Evolutionary conservation across 2,888 invertebrate species (phyloP).

Genomic region (Xiphydria camelus): DNA sequence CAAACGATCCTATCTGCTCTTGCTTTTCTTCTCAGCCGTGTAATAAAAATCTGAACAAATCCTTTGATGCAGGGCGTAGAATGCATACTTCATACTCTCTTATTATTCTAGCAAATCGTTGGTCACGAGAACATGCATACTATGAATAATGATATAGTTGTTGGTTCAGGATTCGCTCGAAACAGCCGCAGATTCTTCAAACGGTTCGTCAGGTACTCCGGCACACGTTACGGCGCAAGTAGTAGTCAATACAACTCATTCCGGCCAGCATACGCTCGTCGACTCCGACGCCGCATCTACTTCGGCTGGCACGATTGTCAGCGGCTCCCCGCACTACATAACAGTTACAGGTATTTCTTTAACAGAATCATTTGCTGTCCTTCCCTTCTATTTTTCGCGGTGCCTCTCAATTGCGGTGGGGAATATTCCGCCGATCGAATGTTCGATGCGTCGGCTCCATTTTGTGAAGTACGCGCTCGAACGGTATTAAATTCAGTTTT

Average conservation of each 20-base stretch:
- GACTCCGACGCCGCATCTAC: constrained; percentile 61
- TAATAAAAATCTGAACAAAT: too few relatives aligned
- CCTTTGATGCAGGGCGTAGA: not conserved
- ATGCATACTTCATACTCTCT: not conserved
- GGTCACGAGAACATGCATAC: constrained; percentile 34
- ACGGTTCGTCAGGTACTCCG: constrained; percentile 61
- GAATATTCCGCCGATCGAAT: too few relatives aligned
- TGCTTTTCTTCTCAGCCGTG: too few relatives aligned
- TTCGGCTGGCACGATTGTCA: constrained; percentile 56
- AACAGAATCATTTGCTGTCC: too few relatives aligned
- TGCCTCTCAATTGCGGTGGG: too few relatives aligned
- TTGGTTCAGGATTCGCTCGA: constrained; percentile 59
- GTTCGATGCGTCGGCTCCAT: too few relatives aligned
- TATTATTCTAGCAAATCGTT: constrained; percentile 3
- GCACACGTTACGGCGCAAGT: constrained; percentile 59
- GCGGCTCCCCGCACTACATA: constrained; percentile 66
- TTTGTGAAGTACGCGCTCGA: too few relatives aligned
- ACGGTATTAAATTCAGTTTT: too few relatives aligned
- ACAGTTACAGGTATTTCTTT: constrained; percentile 77
- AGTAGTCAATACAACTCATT: constrained; percentile 55
- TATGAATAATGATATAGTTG: constrained; percentile 44
- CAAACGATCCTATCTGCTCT: too few relatives aligned
- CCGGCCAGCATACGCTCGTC: constrained; percentile 59
- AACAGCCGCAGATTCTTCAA: constrained; percentile 64
- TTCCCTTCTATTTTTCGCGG: too few relatives aligned